These are phyloP conservation scores for Drosophila recens DNA, from an alignment of 2,888 invertebrate species.

Conservation along the genomic window DNA sequence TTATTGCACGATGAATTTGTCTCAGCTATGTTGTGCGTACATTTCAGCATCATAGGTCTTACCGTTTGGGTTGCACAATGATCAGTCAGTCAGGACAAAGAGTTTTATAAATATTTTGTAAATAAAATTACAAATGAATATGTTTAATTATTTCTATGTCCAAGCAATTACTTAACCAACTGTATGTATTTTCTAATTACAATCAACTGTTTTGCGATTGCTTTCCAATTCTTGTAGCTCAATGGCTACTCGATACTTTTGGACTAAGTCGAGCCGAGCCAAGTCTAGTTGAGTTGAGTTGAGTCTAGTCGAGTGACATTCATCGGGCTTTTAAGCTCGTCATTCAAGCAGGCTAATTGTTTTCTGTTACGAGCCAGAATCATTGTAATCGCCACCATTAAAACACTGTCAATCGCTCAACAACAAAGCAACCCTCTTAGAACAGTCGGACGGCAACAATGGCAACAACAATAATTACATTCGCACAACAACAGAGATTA, in stretches of 20 bases:
- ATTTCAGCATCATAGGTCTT: no score
- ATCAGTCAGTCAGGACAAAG: no score
- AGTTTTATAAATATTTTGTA: no score
- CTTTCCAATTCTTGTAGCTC: conserved; percentile 13
- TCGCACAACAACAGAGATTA: conserved; percentile 60
- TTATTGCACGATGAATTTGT: no score
- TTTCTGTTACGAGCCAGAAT: conserved; percentile 46
- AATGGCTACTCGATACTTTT: conserved; percentile 35
- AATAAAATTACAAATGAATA: no score
- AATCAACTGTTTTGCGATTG: not conserved
- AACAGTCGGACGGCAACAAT: conserved; percentile 38
- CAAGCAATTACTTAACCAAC: not conserved
- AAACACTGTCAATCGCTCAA: conserved; percentile 66
- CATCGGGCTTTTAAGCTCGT: conserved; percentile 37
- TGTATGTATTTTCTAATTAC: not conserved
- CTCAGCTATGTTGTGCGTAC: no score
- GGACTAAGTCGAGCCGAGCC: conserved; percentile 7
- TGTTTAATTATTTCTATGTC: not conserved
- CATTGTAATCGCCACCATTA: conserved; percentile 74
- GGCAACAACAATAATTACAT: conserved; percentile 62
- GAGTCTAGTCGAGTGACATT: conserved; percentile 37
- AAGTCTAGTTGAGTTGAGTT: conserved; percentile 16
- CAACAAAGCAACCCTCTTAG: conserved; percentile 45
- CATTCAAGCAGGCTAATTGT: conserved; percentile 61
- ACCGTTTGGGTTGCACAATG: no score